phyloP scores from a whole-genome alignment of 2,113 vertebrate species.

The Thalassarche chlororhynchos region DNA sequence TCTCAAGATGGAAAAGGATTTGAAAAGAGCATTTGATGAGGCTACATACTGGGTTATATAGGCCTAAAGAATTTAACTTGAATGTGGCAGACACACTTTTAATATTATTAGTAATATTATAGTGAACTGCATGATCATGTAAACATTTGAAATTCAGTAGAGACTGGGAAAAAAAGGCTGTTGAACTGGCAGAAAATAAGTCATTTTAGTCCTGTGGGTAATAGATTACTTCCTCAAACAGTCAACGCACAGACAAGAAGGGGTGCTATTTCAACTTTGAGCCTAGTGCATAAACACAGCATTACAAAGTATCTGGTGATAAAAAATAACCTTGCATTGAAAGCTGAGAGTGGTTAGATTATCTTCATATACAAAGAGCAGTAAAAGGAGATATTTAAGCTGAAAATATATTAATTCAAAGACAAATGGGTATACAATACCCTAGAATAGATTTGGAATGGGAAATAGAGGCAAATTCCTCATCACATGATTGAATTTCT shows the following conservation, averaged over 20 bases:
- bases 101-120: not conserved
- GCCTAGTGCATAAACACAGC: not conserved
- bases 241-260: not conserved
- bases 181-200: not conserved
- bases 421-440: not conserved
- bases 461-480: not conserved
- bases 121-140: not conserved
- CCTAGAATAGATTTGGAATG: not conserved
- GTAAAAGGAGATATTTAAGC: not conserved
- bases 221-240: not conserved
- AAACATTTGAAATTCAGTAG: not conserved
- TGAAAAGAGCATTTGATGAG: not conserved
- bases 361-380: not conserved
- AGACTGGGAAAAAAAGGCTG: not conserved
- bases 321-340: not conserved
- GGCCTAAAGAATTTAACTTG: not conserved
- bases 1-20: not conserved
- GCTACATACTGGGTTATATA: not conserved
- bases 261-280: not conserved
- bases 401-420: not conserved
- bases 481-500: not conserved
- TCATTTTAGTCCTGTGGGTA: not conserved
- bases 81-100: not conserved
- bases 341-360: not conserved
- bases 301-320: not conserved